Evolutionary conservation across 2,113 vertebrate genomes (phyloP).

Genomic region (Gavialis gangeticus): DNA sequence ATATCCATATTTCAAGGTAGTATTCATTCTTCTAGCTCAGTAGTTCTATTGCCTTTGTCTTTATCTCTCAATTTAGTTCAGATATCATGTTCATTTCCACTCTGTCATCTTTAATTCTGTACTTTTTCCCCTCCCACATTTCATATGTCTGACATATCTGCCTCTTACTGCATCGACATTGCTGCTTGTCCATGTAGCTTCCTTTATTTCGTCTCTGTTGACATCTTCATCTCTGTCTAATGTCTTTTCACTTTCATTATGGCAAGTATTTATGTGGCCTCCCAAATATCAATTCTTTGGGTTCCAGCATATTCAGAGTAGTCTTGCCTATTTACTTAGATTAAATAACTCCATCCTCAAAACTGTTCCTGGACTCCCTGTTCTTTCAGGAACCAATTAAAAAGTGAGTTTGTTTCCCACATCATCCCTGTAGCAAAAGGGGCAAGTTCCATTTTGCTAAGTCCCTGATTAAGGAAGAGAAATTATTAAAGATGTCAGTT

Average conservation of each 20-base stretch:
- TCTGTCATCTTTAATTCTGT: background rate
- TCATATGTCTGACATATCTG: background rate
- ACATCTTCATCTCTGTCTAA: background rate
- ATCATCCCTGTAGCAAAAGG: background rate
- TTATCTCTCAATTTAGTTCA: background rate
- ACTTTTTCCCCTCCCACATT: background rate
- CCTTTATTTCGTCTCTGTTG: background rate
- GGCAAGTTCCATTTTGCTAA: too few relatives aligned
- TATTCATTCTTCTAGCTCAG: background rate
- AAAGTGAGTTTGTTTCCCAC: background rate
- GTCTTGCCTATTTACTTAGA: background rate
- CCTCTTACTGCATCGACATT: background rate
- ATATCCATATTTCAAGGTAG: background rate
- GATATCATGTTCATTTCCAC: background rate
- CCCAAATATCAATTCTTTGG: background rate
- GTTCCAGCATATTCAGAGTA: background rate
- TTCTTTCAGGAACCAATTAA: background rate
- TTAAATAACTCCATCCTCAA: background rate
- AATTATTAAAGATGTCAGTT: background rate
- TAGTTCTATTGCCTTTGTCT: background rate
- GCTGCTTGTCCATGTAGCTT: background rate
- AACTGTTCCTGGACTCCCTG: background rate
- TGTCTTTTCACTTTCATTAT: background rate
- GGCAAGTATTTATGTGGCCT: background rate
- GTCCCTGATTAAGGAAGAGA: background rate